Evolutionary conservation across 2,888 invertebrate genomes (phyloP).

Genomic region (Campoletis raptor): DNA sequence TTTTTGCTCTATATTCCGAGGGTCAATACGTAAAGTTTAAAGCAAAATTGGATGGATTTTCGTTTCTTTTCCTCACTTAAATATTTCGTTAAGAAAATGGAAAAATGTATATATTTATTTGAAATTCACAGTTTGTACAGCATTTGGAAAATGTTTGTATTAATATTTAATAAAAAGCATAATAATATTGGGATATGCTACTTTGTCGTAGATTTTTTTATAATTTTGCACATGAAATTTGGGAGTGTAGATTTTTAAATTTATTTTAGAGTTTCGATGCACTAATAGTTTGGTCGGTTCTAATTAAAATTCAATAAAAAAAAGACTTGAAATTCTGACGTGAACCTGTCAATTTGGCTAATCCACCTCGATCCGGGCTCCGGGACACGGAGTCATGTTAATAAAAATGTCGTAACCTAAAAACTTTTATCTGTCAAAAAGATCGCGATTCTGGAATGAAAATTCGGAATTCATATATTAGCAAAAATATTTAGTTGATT

Average conservation of each 20-base stretch:
- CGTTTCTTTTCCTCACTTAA: background rate
- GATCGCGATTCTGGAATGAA: background rate
- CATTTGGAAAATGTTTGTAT: conserved; percentile 5
- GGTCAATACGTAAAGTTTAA: background rate
- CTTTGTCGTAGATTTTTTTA: background rate
- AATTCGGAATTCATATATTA: background rate
- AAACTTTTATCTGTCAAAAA: conserved; percentile 26
- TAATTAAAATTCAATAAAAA: background rate
- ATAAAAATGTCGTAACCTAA: background rate
- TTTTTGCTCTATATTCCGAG: background rate
- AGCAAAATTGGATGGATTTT: background rate
- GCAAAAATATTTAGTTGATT: background rate
- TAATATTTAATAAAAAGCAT: conserved; percentile 2
- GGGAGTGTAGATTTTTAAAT: background rate
- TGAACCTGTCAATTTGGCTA: background rate
- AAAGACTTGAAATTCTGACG: background rate
- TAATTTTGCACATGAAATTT: background rate
- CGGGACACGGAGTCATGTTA: background rate
- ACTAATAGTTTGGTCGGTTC: too few relatives aligned
- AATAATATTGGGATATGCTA: background rate
- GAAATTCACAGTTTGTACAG: conserved; percentile 4
- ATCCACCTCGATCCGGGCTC: background rate
- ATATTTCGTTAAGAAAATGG: background rate
- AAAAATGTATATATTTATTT: background rate
- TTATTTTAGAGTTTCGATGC: background rate